Percentiles rank a stretch among this genome's conserved stretches.
Conservation (phyloP, 2,113 vertebrate genomes). For the Apteryx owenii region DNA sequence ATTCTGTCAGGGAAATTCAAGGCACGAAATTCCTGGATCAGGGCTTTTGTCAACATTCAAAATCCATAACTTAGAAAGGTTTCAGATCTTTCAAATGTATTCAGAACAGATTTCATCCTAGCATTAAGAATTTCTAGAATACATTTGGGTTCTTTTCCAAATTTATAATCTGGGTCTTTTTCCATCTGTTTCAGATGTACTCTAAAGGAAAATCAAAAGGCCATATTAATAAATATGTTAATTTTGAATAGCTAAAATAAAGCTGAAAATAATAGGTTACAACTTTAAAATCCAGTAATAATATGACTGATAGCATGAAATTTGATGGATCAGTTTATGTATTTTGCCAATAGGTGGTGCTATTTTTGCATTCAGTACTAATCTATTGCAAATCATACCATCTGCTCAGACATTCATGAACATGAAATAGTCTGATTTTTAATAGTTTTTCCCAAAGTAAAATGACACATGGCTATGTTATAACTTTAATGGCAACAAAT, state of each 20-base stretch:
- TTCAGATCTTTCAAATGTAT: neutral
- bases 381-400: neutral
- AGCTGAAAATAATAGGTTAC: neutral
- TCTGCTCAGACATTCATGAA: neutral
- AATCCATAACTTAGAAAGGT: neutral
- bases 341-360: constrained; percentile 64
- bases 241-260: neutral
- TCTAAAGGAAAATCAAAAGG: neutral
- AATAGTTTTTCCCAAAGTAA: neutral
- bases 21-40: neutral
- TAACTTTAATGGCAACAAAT: neutral
- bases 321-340: constrained; percentile 9
- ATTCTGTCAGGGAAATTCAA: neutral
- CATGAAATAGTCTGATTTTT: neutral
- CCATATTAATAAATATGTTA: rapidly evolving
- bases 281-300: neutral
- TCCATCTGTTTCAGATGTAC: neutral
- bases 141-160: neutral
- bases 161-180: neutral
- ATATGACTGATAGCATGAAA: neutral
- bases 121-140: neutral
- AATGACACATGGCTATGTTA: neutral
- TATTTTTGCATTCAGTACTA: constrained; percentile 44
- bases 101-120: neutral
- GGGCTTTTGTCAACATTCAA: neutral